Evolutionary conservation across 2,113 vertebrate genomes (phyloP).

Genomic region (Herpailurus yagouaroundi): DNA sequence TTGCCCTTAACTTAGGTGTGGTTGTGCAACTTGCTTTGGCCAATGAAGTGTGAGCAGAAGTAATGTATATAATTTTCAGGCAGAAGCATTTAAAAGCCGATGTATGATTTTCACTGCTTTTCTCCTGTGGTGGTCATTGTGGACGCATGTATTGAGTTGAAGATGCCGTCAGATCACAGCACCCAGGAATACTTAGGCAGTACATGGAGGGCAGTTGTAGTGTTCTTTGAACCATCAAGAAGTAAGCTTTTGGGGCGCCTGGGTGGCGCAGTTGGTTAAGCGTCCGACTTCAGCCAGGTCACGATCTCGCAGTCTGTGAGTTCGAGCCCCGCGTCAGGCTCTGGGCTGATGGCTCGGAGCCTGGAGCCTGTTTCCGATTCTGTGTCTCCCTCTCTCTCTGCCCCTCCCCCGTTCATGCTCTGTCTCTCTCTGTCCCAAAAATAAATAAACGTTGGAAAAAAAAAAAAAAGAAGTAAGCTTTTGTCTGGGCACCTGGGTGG

Average conservation of each 20-base stretch:
- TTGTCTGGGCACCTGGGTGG: background rate
- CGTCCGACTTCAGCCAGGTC: no score
- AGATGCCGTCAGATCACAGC: background rate
- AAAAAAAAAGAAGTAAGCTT: background rate
- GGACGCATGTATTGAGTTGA: background rate
- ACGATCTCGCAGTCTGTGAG: no score
- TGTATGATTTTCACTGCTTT: background rate
- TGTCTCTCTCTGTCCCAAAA: no score
- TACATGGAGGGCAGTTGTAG: background rate
- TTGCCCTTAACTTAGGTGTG: background rate
- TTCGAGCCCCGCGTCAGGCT: no score
- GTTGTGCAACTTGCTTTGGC: background rate
- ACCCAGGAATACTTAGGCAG: background rate
- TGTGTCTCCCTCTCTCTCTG: no score
- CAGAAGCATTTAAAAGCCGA: background rate
- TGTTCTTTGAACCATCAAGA: constrained; percentile 3
- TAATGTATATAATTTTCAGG: background rate
- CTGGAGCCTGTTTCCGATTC: no score
- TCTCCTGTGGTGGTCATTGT: background rate
- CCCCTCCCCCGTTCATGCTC: no score
- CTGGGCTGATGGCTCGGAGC: no score
- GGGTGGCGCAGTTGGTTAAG: no score
- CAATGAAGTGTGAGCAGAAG: constrained; percentile 25
- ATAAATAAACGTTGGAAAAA: no score
- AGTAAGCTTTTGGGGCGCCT: background rate